Evolutionary conservation across 2,797 vertebrate species (phyloP).

Genomic region (Malurus splendens): DNA sequence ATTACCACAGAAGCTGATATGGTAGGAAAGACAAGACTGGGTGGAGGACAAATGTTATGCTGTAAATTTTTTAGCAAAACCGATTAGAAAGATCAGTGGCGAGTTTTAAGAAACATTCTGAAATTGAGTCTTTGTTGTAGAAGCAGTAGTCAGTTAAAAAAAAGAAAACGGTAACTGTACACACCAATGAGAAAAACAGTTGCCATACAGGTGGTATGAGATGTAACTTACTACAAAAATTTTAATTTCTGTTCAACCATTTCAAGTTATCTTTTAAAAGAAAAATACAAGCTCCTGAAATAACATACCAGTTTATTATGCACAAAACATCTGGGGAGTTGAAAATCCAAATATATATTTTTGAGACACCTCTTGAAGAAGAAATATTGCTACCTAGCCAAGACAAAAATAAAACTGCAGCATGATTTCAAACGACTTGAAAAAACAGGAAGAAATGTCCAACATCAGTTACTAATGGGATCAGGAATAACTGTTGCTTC

Average conservation of each 20-base stretch:
- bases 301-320: neutral
- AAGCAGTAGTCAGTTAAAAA: neutral
- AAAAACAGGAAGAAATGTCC: neutral
- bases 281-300: neutral
- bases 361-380: neutral
- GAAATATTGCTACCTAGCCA: neutral
- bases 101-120: neutral
- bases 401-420: neutral
- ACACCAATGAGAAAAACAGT: neutral
- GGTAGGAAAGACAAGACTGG: neutral
- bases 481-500: neutral
- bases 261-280: neutral
- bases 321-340: neutral
- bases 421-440: neutral
- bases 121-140: neutral
- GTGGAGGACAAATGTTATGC: neutral
- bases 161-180: neutral
- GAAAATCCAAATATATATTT: neutral
- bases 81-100: neutral
- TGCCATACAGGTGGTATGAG: neutral
- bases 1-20: neutral
- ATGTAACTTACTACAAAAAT: neutral
- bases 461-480: neutral
- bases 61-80: neutral
- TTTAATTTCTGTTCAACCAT: neutral